phyloP scores from a whole-genome alignment of 2,888 invertebrate species.

The Polietes domitor region DNA sequence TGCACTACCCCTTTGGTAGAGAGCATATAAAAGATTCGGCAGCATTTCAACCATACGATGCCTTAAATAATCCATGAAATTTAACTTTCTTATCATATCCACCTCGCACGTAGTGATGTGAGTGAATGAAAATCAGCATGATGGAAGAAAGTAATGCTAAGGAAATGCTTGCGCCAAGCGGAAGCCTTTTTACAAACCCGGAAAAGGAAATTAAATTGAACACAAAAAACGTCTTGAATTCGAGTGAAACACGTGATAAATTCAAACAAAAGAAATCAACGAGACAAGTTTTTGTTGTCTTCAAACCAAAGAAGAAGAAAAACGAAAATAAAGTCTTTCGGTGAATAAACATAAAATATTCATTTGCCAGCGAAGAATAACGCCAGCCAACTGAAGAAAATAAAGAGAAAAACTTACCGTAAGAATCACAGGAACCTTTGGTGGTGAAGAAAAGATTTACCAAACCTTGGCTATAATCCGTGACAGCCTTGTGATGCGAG shows the following conservation, averaged over 20 bases:
- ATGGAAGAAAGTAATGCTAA: conserved; percentile 58
- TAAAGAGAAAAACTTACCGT: conserved; percentile 73
- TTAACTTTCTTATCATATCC: conserved; percentile 9
- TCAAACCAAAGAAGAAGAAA: background rate
- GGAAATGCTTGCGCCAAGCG: conserved; percentile 61
- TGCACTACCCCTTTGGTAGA: no score
- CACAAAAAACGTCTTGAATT: conserved; percentile 14
- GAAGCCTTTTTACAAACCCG: conserved; percentile 68
- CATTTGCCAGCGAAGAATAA: background rate
- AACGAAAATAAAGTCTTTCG: conserved; percentile 6
- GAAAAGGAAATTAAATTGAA: conserved; percentile 73
- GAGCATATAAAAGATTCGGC: no score
- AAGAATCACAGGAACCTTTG: conserved; percentile 74
- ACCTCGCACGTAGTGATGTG: background rate
- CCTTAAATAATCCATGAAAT: no score
- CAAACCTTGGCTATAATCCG: conserved; percentile 78
- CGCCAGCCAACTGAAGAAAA: background rate
- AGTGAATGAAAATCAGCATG: background rate
- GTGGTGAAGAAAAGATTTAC: conserved; percentile 78
- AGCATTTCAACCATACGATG: no score
- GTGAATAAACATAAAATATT: conserved; percentile 44
- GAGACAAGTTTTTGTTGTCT: background rate
- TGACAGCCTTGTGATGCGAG: conserved; percentile 74
- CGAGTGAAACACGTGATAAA: conserved; percentile 48
- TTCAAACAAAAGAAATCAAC: conserved; percentile 23